Percentiles rank a stretch among this genome's conserved stretches.
Conservation (phyloP, 2,113 vertebrate genomes). For the Corythornis madagascariensis region DNA sequence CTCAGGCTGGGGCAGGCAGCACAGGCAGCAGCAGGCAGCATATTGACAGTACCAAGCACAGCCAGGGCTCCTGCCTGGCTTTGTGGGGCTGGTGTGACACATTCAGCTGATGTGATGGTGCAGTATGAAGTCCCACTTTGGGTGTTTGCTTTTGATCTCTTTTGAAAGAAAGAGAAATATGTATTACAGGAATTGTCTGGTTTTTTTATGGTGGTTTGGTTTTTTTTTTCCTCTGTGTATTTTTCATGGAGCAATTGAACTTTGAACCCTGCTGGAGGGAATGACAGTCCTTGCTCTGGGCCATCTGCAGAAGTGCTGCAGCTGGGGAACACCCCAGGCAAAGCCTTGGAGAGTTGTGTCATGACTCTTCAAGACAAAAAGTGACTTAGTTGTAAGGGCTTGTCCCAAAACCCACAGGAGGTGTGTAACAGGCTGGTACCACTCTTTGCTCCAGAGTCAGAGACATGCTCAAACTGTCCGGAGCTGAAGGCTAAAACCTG, state of each 20-base stretch:
- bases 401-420: background rate
- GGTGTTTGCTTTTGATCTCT: background rate
- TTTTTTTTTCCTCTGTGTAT: background rate
- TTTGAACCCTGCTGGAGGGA: background rate
- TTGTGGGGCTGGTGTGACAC: background rate
- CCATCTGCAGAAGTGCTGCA: background rate
- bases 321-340: background rate
- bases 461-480: background rate
- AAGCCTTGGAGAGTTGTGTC: background rate
- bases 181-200: background rate
- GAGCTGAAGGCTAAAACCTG: background rate
- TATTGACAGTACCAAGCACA: background rate
- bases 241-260: background rate
- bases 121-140: background rate
- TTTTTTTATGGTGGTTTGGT: background rate
- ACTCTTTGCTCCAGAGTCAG: accelerated
- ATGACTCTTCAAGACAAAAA: background rate
- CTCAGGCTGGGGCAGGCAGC: too few species aligned
- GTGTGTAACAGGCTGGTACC: background rate
- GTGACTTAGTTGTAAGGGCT: background rate
- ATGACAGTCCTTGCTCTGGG: background rate
- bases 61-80: background rate
- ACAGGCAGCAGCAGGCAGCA: background rate
- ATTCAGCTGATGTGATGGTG: background rate
- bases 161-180: background rate